Base-by-base conservation (phyloP, 2,797 vertebrate genomes). In the Scomberomorus guttatus region DNA sequence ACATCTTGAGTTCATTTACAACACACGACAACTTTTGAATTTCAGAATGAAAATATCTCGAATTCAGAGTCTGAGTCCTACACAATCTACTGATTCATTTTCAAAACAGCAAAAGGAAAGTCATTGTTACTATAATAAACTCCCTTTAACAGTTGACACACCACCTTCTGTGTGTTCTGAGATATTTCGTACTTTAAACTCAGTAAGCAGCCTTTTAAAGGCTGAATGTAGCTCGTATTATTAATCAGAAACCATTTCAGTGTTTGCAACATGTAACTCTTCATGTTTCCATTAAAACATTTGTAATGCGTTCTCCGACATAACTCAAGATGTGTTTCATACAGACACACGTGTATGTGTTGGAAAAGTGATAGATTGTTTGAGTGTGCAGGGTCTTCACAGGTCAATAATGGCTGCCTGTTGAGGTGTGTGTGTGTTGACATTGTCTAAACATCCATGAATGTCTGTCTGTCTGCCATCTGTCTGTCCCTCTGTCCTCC, bases 361-460 rank as follows among this genome's bases (percentile, higher is more conserved):
- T 50, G 10, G 34, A 20, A 25, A n/a, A n/a, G 6, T 37, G 20
- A 22, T 17, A 5, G 18, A 5, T 54, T 5, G 5, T 75, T 46
- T 48, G 1, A 42, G 42, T 25, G 44, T 64, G 34, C 27, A 0
- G 3, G 18, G 14, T 51, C 22, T 29, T 63, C 56, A 39, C 7
- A 4, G 13, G 29, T 70, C 52, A 24, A 22, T 61, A 79, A 63
- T 44, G 39, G 18, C 50, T 58, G 46, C 5, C 39, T 76, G 64
- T 24, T 58, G 48, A 51, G 12, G 39, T 56, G 46, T 60, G 60
- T 72, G 59, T 74, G 62, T 75, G 79, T 80, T 39, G 27, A 70
- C 87, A 63, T 83, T 82, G 70, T 93, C 89, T 95, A 90, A 91
- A 93, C 83, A 63, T 91, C 75, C 80, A 58, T 87, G 67, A 72